These are phyloP conservation scores for Lophius piscatorius DNA, from an alignment of 2,113 vertebrate genomes.

Conservation along the genomic window DNA sequence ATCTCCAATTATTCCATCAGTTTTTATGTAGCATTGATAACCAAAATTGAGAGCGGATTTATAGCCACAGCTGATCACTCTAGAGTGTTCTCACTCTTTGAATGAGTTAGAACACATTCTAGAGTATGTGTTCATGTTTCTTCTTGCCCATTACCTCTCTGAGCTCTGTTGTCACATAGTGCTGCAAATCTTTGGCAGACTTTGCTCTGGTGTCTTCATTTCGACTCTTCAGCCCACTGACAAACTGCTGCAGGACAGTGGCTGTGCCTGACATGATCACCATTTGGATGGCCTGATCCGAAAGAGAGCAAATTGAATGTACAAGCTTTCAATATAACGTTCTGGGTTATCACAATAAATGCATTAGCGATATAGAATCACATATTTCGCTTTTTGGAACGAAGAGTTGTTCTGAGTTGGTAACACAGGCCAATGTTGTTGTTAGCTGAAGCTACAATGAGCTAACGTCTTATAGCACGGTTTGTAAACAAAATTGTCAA, in stretches of 20 bases:
- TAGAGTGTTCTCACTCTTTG: no score
- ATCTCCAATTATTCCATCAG: no score
- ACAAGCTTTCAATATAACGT: not conserved
- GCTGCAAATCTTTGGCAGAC: slow-evolving; percentile 96
- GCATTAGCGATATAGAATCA: not conserved
- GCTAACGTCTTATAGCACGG: slow-evolving; percentile 20
- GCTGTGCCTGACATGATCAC: slow-evolving; percentile 90
- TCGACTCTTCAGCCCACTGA: slow-evolving; percentile 93
- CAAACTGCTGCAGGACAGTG: slow-evolving; percentile 95
- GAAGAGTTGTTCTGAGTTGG: not conserved
- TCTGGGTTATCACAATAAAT: not conserved
- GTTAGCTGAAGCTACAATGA: slow-evolving; percentile 6
- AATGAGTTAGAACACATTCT: no score
- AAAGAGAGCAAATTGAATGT: not conserved
- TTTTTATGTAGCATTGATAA: no score
- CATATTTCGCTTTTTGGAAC: not conserved
- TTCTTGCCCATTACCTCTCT: slow-evolving; percentile 84
- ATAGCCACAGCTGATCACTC: no score
- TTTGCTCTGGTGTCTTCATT: slow-evolving; percentile 95
- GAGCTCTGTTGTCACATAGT: slow-evolving; percentile 98
- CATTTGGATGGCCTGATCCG: slow-evolving; percentile 61
- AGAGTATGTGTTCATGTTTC: not conserved
- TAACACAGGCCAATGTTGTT: slow-evolving; percentile 28
- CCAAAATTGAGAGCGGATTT: no score
- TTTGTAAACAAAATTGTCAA: not conserved